Evolutionary conservation across 2,113 vertebrate species (phyloP).

Genomic region (Saimiri boliviensis): DNA sequence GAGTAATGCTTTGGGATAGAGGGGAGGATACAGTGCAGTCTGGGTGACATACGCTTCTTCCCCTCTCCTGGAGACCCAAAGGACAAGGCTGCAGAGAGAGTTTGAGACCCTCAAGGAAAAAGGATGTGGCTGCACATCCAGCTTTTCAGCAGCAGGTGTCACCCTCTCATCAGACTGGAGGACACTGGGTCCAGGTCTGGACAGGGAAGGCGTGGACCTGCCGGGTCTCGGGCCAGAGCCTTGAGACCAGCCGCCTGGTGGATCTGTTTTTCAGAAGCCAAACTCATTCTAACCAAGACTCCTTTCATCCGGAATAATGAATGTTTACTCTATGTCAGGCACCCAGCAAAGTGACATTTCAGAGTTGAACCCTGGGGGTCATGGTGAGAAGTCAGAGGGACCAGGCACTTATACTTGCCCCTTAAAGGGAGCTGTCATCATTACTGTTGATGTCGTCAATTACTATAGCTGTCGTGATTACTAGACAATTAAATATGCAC

Average conservation of each 20-base stretch:
- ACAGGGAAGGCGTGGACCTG: accelerated
- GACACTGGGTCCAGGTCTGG: not conserved
- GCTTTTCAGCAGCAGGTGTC: conserved; percentile 49
- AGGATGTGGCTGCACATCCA: not conserved
- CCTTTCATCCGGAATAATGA: not conserved
- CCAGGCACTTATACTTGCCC: not conserved
- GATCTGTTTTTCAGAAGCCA: not conserved
- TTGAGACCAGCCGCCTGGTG: accelerated
- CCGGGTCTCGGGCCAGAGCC: no score
- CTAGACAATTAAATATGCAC: not conserved
- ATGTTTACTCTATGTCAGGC: not conserved
- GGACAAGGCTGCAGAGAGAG: not conserved
- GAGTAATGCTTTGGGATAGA: not conserved
- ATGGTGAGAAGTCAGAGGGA: not conserved
- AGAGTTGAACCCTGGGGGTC: not conserved
- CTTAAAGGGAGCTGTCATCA: not conserved
- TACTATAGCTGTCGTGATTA: not conserved
- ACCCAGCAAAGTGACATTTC: not conserved
- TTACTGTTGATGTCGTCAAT: not conserved
- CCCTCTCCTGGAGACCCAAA: not conserved
- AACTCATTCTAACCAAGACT: not conserved
- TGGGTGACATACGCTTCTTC: accelerated
- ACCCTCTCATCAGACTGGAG: not conserved
- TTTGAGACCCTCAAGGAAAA: not conserved
- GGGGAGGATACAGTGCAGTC: not conserved